Conservation (phyloP, 2,888 invertebrate genomes). For the Drosophila picticornis region DNA sequence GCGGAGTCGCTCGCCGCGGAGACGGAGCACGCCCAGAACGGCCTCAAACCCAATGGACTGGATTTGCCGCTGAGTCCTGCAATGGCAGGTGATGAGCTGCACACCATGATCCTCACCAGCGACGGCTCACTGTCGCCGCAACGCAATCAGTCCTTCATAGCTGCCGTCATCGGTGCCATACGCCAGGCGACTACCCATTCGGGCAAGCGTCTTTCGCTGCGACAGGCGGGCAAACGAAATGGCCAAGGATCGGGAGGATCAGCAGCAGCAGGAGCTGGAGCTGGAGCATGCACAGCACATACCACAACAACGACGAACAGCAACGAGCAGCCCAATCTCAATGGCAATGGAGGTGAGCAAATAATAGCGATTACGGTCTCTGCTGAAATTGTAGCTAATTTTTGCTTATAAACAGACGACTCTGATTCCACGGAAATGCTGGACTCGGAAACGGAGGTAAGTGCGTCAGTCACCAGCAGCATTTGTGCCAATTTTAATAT, state of each 20-base stretch:
- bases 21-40: constrained; percentile 89
- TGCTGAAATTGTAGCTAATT: neutral
- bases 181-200: constrained; percentile 86
- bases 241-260: constrained; percentile 37
- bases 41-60: constrained; percentile 78
- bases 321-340: constrained; percentile 44
- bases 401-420: constrained; percentile 86
- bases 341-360: constrained; percentile 58
- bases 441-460: constrained; percentile 91
- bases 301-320: constrained; percentile 19
- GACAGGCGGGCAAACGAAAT: constrained; percentile 78
- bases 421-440: constrained; percentile 91
- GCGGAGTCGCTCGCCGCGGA: constrained; percentile 90
- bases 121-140: constrained; percentile 87
- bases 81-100: constrained; percentile 50
- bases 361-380: neutral
- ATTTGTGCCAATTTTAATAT: neutral
- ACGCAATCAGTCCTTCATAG: constrained; percentile 89
- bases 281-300: constrained; percentile 1
- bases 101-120: constrained; percentile 72
- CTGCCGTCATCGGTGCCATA: constrained; percentile 90
- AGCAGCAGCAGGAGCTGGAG: neutral
- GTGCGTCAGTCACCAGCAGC: neutral
- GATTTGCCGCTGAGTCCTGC: constrained; percentile 67
- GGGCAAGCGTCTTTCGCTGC: constrained; percentile 82